Evolutionary conservation across 1,140 invertebrate genomes (phyloP).

Genomic region (Zophobas atratus): DNA sequence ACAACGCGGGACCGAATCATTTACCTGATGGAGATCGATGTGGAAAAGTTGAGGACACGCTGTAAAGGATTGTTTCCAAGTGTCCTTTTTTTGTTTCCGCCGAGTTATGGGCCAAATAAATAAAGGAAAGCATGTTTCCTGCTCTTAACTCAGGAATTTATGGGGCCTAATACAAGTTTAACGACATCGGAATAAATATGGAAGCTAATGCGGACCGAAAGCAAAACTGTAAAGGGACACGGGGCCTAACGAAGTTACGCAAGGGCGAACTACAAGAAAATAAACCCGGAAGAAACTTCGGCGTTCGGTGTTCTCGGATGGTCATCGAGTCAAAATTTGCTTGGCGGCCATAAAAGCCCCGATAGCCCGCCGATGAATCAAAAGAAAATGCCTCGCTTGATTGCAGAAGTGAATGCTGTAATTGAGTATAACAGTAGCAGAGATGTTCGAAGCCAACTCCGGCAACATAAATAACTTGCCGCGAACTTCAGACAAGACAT

Average conservation of each 20-base stretch:
- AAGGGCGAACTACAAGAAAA: no score
- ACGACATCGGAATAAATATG: constrained; percentile 26
- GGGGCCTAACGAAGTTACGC: background rate
- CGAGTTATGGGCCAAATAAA: constrained; percentile 15
- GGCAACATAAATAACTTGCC: constrained; percentile 47
- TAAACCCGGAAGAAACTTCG: background rate
- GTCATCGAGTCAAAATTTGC: no score
- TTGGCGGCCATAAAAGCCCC: no score
- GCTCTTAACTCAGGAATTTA: constrained; percentile 28
- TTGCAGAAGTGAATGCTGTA: constrained; percentile 38
- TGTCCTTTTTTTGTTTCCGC: constrained; percentile 1
- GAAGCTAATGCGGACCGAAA: background rate
- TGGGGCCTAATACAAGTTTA: constrained; percentile 19
- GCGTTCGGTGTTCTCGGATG: background rate
- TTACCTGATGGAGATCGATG: constrained; percentile 29
- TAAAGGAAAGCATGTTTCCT: constrained; percentile 23
- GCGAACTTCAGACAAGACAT: constrained; percentile 50
- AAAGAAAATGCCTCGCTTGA: constrained; percentile 32
- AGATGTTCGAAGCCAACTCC: constrained; percentile 44
- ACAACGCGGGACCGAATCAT: constrained; percentile 9
- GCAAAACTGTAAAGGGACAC: constrained; percentile 7
- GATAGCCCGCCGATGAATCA: constrained; percentile 27
- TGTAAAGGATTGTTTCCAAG: constrained; percentile 2
- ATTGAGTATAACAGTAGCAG: constrained; percentile 39
- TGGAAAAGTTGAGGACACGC: constrained; percentile 20